phyloP scores from a whole-genome alignment of 1,140 invertebrate species.

The Cepaea nemoralis region DNA sequence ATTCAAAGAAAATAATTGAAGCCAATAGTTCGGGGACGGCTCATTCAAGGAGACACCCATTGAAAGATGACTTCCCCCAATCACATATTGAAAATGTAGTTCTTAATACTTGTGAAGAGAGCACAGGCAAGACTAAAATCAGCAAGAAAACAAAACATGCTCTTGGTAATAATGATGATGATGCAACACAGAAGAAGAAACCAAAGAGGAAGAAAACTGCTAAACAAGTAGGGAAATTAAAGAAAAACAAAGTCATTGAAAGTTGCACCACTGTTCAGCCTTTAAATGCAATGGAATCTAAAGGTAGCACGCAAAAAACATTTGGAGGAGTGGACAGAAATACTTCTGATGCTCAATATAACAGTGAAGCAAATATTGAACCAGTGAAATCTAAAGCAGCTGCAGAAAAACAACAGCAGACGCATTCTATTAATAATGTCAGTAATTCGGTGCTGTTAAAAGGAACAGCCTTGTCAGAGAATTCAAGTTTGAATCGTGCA shows the following conservation, averaged over 20 bases:
- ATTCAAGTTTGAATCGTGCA: neutral
- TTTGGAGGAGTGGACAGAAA: neutral
- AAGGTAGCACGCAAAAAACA: neutral
- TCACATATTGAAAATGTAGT: conserved; percentile 12
- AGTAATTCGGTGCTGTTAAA: neutral
- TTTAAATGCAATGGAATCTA: neutral
- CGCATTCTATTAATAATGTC: neutral
- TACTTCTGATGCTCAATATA: neutral
- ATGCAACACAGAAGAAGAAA: conserved; percentile 25
- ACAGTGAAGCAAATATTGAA: conserved; percentile 23
- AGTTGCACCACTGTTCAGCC: neutral
- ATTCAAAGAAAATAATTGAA: conserved; percentile 57
- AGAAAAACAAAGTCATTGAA: conserved; percentile 2
- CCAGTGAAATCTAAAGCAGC: neutral
- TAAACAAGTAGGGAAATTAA: conserved; percentile 13
- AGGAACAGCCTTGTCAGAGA: neutral
- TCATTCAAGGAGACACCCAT: conserved; percentile 68
- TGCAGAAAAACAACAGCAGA: neutral
- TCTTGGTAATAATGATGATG: conserved; percentile 23
- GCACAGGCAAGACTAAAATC: conserved; percentile 15
- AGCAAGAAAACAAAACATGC: conserved; percentile 23
- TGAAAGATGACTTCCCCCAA: conserved; percentile 52
- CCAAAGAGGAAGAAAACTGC: conserved; percentile 46
- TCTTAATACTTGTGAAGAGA: neutral
- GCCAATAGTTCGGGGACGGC: conserved; percentile 65